These are phyloP conservation scores for Drosophila helvetica DNA, from an alignment of 2,888 invertebrate genomes.

Conservation along the genomic window DNA sequence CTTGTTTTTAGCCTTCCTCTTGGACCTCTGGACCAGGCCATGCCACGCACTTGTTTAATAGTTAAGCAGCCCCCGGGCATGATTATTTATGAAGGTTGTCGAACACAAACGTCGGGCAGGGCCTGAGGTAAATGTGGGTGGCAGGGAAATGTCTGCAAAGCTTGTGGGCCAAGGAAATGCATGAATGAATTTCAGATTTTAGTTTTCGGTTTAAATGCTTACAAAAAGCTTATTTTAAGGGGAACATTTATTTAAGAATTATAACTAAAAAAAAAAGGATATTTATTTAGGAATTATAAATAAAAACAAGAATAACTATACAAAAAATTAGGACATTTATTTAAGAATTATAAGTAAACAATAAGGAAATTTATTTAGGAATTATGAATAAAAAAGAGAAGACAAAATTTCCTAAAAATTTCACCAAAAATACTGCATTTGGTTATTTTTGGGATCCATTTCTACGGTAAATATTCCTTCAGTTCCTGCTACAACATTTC, in stretches of 20 bases:
- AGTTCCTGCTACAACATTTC: too few relatives aligned
- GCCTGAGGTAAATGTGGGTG: background rate
- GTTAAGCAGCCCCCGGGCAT: slow-evolving; percentile 26
- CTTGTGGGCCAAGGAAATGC: background rate
- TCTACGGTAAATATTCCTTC: too few relatives aligned
- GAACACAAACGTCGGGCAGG: background rate
- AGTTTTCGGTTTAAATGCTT: slow-evolving; percentile 10
- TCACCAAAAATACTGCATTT: too few relatives aligned
- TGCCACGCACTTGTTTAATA: slow-evolving; percentile 45
- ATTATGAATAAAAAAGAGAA: background rate
- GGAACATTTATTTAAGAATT: slow-evolving; percentile 11
- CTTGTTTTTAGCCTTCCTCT: slow-evolving; percentile 8
- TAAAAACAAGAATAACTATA: too few relatives aligned
- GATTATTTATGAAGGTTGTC: slow-evolving; percentile 28
- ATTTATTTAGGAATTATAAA: too few relatives aligned
- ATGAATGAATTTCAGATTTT: slow-evolving; percentile 14
- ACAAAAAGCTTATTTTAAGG: slow-evolving; percentile 17
- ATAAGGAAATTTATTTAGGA: slow-evolving; percentile 4
- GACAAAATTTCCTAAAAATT: background rate
- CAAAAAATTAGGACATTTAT: slow-evolving; percentile 11
- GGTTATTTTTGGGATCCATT: too few relatives aligned
- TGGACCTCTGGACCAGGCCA: background rate
- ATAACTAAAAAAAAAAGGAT: background rate
- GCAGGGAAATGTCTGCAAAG: slow-evolving; percentile 11
- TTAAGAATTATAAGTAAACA: background rate